Percentiles rank a stretch among this genome's conserved stretches.
Conservation (phyloP, 2,888 invertebrate species). For the Epinotia bilunana region DNA sequence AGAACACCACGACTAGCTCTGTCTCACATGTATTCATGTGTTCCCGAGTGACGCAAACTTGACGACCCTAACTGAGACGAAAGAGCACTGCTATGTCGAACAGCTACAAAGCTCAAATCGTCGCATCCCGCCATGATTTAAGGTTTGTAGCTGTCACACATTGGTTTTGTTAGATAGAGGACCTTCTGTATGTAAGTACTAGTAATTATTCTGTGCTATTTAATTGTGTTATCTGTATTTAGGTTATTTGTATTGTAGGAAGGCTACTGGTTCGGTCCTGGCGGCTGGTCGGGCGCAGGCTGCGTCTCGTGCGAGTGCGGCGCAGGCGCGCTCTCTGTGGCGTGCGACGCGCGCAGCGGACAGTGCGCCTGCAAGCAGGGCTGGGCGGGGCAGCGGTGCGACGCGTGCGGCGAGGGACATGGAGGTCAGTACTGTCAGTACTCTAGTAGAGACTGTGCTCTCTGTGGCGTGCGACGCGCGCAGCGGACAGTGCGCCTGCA, state of each 20-base stretch:
- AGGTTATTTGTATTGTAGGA: constrained; percentile 64
- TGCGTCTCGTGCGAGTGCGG: constrained; percentile 92
- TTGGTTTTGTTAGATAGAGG: too few relatives aligned
- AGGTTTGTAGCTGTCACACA: too few relatives aligned
- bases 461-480: constrained; percentile 88
- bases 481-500: constrained; percentile 91
- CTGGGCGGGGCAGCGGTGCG: constrained; percentile 89
- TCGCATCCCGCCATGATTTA: too few relatives aligned
- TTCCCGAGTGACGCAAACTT: too few relatives aligned
- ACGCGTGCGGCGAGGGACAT: constrained; percentile 82
- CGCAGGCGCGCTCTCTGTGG: constrained; percentile 87
- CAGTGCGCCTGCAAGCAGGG: constrained; percentile 90
- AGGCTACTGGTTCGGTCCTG: constrained; percentile 73
- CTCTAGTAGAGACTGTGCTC: constrained; percentile 49
- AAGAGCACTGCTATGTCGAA: too few relatives aligned
- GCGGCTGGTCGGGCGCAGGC: constrained; percentile 75
- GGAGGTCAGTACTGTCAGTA: constrained; percentile 57
- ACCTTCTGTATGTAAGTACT: too few relatives aligned
- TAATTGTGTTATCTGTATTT: too few relatives aligned
- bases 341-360: constrained; percentile 89
- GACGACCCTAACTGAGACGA: too few relatives aligned
- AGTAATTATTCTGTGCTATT: too few relatives aligned
- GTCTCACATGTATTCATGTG: too few relatives aligned
- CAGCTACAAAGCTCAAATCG: too few relatives aligned
- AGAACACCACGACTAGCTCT: too few relatives aligned